phyloP scores from a whole-genome alignment of 2,113 vertebrate species.

The Alligator mississippiensis region DNA sequence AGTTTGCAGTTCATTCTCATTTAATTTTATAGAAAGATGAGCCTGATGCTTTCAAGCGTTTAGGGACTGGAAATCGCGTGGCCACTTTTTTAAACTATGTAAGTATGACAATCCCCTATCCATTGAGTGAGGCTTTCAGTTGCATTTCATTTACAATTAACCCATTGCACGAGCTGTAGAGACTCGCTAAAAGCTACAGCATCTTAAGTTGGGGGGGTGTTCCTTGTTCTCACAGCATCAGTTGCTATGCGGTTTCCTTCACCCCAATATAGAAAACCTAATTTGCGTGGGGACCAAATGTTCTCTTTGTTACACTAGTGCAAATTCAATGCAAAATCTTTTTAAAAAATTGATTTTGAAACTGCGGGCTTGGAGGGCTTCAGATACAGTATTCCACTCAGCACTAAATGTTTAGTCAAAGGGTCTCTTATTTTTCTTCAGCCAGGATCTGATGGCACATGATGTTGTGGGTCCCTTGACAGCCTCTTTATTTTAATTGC shows the following conservation, averaged over 20 bases:
- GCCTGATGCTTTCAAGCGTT: conserved; percentile 99
- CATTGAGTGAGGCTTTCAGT: neutral
- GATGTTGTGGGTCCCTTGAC: conserved; percentile 32
- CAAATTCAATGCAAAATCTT: neutral
- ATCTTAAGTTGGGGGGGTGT: neutral
- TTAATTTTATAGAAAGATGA: conserved; percentile 99
- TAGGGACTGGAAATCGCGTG: conserved; percentile 99
- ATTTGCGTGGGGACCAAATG: neutral
- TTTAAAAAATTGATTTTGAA: neutral
- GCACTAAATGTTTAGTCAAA: neutral
- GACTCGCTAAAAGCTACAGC: neutral
- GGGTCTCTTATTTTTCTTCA: neutral
- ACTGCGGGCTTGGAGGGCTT: neutral
- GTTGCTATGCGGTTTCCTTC: conserved; percentile 12
- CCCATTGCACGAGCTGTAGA: neutral
- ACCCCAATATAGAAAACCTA: neutral
- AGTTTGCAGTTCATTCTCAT: conserved; percentile 84
- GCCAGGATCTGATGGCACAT: conserved; percentile 14
- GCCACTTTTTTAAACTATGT: conserved; percentile 99
- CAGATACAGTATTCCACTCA: neutral
- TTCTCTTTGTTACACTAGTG: neutral
- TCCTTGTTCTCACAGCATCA: conserved; percentile 21
- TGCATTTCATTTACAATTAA: conserved; percentile 20
- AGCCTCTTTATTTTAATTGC: neutral
- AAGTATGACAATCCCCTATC: conserved; percentile 83